Evolutionary conservation across 2,888 invertebrate species (phyloP), one percentile per base, ranked within the genome.

Genomic region (Ormia ochracea): DNA sequence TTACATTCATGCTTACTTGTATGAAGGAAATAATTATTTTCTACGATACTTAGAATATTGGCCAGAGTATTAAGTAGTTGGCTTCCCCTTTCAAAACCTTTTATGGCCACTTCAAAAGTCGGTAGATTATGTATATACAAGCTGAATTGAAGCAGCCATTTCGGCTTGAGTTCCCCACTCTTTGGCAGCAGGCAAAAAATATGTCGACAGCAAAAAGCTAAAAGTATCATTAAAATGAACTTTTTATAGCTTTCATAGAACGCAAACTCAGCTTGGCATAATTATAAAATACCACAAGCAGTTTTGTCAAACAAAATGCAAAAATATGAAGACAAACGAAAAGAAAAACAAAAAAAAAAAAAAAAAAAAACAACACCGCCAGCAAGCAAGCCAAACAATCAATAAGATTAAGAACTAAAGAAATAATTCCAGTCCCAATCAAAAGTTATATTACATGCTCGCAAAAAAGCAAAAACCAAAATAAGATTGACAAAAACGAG

Each of bases 171-270:
- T 4, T 21, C 21, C 5, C 14, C 52, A 26, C 26, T 14, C 33
- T 36, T 14, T 14, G 10, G 6, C 43, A 12, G 33, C 38, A 52
- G 26, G 19, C 26, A 58, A 45, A 19, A 61, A 45, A 68, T 36
- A 56, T 28, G 68, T 38, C 54, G 21, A 6, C 36, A 66, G n/a
- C 33, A 59, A 58, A 28, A 33, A 23, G 54, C 56, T 74, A 14
- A 65, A 74, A 66, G 58, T 74, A 66, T 66, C 74, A 78, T 66
- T 54, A 74, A 82, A 75, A 58, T 76, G 19, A 58, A 79, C 69
- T 83, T 81, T 83, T 81, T 82, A 74, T 78, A 45, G 76, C 79
- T 76, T 82, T 80, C 50, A 75, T 77, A 80, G 65, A 58, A 76
- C 61, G 59, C 74, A 43, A 79, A 74, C 69, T 65, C 36, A 81